phyloP scores from a whole-genome alignment of 2,797 vertebrate genomes.

The Eurystomus glaucurus region DNA sequence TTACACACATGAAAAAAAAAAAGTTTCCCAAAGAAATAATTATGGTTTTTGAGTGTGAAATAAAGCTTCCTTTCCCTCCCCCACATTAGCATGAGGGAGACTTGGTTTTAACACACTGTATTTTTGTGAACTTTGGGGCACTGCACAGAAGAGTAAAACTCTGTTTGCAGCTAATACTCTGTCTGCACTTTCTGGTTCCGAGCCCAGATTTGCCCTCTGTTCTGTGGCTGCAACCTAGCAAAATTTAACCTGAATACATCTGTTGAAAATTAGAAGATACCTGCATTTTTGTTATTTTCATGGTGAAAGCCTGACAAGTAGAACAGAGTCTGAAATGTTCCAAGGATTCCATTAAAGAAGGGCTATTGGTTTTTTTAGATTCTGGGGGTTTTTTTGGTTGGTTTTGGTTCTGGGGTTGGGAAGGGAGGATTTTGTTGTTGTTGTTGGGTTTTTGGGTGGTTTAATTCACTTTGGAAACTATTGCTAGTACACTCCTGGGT shows the following conservation, averaged over 20 bases:
- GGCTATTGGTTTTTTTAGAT: no score
- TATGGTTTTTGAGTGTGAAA: not conserved
- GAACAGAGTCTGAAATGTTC: not conserved
- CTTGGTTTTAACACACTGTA: not conserved
- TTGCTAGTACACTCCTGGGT: not conserved
- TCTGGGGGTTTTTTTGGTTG: not conserved
- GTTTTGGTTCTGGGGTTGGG: not conserved
- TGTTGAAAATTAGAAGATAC: not conserved
- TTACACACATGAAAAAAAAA: no score
- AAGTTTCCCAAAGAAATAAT: not conserved
- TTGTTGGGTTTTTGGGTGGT: no score
- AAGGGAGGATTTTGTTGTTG: not conserved
- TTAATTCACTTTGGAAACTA: not conserved
- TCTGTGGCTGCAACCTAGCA: not conserved
- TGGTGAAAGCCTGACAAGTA: not conserved
- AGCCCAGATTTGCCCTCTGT: not conserved
- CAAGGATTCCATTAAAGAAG: not conserved
- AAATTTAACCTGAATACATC: not conserved
- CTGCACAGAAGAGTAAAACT: not conserved
- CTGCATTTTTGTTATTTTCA: not conserved
- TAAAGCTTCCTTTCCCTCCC: not conserved
- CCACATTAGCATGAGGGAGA: not conserved
- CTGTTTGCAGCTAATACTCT: not conserved
- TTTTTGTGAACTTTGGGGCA: not conserved
- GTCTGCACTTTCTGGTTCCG: not conserved